phyloP scores from a whole-genome alignment of 1,140 invertebrate species.

The Araneus ventricosus region DNA sequence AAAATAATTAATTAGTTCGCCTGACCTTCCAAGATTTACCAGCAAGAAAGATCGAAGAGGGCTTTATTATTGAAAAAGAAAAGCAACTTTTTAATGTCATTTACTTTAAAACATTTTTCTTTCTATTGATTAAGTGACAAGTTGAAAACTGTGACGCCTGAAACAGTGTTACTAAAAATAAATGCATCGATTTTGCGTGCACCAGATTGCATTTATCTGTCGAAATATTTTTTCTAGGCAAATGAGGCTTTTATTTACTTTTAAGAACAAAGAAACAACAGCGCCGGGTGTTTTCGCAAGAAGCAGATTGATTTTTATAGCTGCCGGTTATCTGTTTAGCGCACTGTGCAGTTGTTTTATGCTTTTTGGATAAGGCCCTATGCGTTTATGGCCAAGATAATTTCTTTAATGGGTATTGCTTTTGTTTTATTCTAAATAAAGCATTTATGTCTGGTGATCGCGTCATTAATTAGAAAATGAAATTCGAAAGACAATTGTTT shows the following conservation, averaged over 20 bases:
- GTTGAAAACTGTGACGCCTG: neutral
- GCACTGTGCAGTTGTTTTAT: neutral
- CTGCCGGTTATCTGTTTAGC: neutral
- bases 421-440: neutral
- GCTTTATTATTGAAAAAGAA: neutral
- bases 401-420: neutral
- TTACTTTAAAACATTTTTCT: neutral
- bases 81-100: neutral
- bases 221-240: neutral
- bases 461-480: neutral
- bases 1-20: too few relatives aligned
- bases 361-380: neutral
- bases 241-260: conserved; percentile 25
- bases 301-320: conserved; percentile 25
- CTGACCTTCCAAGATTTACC: too few relatives aligned
- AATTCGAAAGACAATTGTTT: neutral
- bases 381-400: conserved; percentile 7
- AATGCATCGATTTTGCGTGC: conserved; percentile 3
- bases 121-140: neutral
- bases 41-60: too few relatives aligned
- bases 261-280: neutral
- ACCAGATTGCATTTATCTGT: neutral
- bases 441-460: neutral
- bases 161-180: neutral
- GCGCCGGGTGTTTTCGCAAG: neutral